A percentile compares a stretch with the other conserved stretches of the same genome.
These are phyloP conservation scores for Netelia melanura DNA, from an alignment of 2,888 invertebrate species.

Conservation along the genomic window DNA sequence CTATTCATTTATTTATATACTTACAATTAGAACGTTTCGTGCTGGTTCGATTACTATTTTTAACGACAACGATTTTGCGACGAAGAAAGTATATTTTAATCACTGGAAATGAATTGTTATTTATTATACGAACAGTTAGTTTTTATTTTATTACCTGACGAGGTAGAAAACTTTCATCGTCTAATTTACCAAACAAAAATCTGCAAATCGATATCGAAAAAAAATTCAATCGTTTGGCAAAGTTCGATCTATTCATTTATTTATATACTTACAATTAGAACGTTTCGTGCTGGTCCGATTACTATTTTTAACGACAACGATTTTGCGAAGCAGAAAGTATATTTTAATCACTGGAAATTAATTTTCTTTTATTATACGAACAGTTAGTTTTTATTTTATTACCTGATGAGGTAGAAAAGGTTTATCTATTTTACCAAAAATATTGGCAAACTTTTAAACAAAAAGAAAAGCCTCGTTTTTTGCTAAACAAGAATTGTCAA, in stretches of 20 bases:
- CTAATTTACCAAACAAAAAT: too few species aligned
- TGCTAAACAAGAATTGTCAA: neutral
- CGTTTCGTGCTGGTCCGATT: neutral
- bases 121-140: neutral
- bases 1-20: neutral
- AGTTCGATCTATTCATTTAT: constrained; percentile 43
- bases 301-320: too few species aligned
- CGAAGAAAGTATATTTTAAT: too few species aligned
- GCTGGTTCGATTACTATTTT: too few species aligned
- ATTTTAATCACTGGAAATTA: neutral
- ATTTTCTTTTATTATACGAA: neutral
- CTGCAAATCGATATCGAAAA: constrained; percentile 36
- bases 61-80: too few species aligned
- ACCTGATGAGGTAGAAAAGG: neutral
- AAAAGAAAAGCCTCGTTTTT: neutral
- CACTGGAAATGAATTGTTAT: neutral
- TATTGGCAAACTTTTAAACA: neutral
- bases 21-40: neutral
- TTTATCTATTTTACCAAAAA: neutral
- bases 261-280: neutral
- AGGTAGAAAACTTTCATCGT: neutral
- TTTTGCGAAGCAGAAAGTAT: too few species aligned
- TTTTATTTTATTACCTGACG: neutral
- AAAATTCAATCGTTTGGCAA: constrained; percentile 45
- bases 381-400: neutral